These are phyloP conservation scores for Gracilinanus agilis DNA, from an alignment of 2,113 vertebrate species.

Conservation along the genomic window DNA sequence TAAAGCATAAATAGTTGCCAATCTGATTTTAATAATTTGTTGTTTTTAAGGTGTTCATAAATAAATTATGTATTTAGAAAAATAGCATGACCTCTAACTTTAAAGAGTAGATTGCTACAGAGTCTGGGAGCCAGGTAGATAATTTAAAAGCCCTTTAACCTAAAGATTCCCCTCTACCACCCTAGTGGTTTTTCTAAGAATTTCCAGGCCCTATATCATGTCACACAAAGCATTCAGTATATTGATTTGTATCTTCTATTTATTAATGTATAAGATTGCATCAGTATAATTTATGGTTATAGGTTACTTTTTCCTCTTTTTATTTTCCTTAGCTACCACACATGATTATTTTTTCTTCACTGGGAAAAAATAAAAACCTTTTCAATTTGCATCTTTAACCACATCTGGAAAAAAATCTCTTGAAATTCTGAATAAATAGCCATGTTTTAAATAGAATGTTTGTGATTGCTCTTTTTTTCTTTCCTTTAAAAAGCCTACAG, in stretches of 20 bases:
- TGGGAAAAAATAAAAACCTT: background rate
- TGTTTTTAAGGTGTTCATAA: background rate
- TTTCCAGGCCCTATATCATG: background rate
- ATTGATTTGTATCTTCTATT: conserved; percentile 3
- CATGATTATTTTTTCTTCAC: background rate
- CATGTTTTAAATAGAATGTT: rapidly evolving
- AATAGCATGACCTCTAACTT: background rate
- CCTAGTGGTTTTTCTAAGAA: background rate
- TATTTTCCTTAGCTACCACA: background rate
- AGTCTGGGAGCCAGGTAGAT: background rate
- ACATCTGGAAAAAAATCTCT: conserved; percentile 39
- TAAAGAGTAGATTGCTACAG: background rate
- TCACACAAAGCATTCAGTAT: background rate
- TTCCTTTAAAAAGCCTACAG: background rate
- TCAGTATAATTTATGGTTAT: background rate
- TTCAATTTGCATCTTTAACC: background rate
- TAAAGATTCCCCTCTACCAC: background rate
- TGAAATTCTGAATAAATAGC: conserved; percentile 9
- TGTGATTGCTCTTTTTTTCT: background rate
- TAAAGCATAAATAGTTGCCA: background rate
- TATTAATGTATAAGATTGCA: background rate
- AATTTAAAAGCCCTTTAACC: background rate
- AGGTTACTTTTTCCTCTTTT: background rate
- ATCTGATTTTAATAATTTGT: background rate
- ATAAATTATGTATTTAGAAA: background rate